Conservation (phyloP, 2,113 vertebrate genomes). For the Camelus bactrianus region DNA sequence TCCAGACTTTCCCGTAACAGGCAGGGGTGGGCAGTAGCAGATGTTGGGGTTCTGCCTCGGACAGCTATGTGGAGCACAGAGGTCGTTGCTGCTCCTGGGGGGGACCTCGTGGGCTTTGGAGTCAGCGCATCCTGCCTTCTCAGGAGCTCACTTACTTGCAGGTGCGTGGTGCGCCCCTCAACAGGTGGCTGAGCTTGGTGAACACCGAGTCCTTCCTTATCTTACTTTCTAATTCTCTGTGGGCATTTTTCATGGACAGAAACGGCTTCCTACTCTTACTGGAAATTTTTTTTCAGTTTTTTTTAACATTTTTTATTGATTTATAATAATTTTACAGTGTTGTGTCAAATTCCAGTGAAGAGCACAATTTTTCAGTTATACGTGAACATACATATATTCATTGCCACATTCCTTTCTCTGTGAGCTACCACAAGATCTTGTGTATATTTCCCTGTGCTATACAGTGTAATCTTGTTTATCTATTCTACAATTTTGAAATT, state of each 20-base stretch:
- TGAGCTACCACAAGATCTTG: too few relatives aligned
- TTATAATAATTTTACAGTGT: too few relatives aligned
- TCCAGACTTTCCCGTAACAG: not conserved
- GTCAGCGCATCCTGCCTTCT: not conserved
- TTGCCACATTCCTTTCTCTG: too few relatives aligned
- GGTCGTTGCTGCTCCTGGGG: not conserved
- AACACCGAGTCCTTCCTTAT: not conserved
- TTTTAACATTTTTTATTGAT: too few relatives aligned
- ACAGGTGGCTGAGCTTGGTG: not conserved
- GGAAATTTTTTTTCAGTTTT: too few relatives aligned
- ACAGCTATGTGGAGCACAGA: not conserved
- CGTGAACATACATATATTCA: too few relatives aligned
- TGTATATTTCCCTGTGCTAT: too few relatives aligned
- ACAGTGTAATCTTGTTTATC: too few relatives aligned
- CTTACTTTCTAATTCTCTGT: not conserved
- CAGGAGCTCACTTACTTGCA: not conserved
- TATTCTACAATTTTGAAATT: too few relatives aligned
- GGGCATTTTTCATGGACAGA: not conserved
- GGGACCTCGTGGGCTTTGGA: not conserved
- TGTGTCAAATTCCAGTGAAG: too few relatives aligned
- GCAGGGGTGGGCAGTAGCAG: not conserved
- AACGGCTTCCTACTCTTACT: not conserved
- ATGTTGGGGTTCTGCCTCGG: not conserved
- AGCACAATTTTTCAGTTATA: too few relatives aligned
- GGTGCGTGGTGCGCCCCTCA: not conserved